Evolutionary conservation across 2,888 invertebrate species (phyloP), one percentile per base, ranked within the genome.

Genomic region (Campoplex nolae): DNA sequence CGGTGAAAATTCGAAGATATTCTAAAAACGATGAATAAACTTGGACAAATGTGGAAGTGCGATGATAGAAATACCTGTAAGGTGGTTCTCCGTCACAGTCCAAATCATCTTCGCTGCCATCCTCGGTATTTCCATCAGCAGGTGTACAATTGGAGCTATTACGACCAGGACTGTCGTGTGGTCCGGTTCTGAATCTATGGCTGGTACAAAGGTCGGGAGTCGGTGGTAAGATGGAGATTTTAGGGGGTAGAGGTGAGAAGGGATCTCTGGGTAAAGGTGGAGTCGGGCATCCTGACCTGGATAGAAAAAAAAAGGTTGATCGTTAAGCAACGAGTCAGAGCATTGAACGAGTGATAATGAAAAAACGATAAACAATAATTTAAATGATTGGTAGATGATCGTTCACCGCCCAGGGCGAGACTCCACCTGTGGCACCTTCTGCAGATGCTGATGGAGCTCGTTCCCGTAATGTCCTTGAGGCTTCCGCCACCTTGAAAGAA

Each of bases 181-280:
- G 71, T 3, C 93, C 92, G 79, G 92, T 94, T 38, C 92, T 89
- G 32, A 93, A 81, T 85, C 93, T 92, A 65, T 92, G 91, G 65
- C 90, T 92, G 58, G 91, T 90, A 80, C 92, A 92, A 62, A 93
- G 95, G 90, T 97, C 97, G 3, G 97, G 97, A 1, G 97, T 97
- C 38, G 97, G 97, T 84, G 97, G 97, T 84, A 97, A 96, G 86
- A 97, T 96, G 70, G 97, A 96, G 91, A 97, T 97, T 91, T 96
- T 97, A 84, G 97, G 97, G 89, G 97, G 95, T 51, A 95, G 90
- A 51, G 95, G 95, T 23, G 94, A 94, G 87, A 95, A 95, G 7
- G 95, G 95, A 86, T 95, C 95, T 48, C 94, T 92, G 32, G 92
- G 89, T 67, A 92, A 74, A 65, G 89, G 89, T 51, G 89, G 91